Base-by-base conservation (phyloP, 2,888 invertebrate genomes). In the Eledona agricola region DNA sequence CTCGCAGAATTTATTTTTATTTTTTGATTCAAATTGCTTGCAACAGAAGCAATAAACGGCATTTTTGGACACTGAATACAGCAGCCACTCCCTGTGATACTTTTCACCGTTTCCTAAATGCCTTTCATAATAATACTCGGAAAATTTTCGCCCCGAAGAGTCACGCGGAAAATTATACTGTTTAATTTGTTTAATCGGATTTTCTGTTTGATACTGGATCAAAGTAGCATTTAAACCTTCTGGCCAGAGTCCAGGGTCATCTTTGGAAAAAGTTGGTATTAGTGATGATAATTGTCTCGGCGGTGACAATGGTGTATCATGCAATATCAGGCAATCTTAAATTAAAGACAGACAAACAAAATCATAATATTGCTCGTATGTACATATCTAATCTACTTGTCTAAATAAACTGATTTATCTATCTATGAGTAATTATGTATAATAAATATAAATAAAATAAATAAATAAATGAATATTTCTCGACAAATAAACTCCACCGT, bases 241-340 rank as follows among this genome's bases (percentile, higher is more conserved):
- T 54, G 57, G 54, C 54, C 58, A 58, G 57, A 54, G 51, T 32
- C 35, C 58, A 51, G 58, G 51, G 45, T 58, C 57, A 53, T 54
- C 51, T 54, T 57, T 58, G 46, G 51, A 57, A 54, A 54, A 47
- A 54, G 32, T 51, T 57, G 50, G 51, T 54, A 45, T 58, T 38
- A 28, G 56, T 46, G 42, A 38, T 42, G 43, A 53, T 37, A 53
- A 47, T 11, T 10, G 5, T 47, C 28, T 37, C 47, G 34, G 25
- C 52, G 43, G 43, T 50, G 53, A 50, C 49, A 43, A 40, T 20
- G 26, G n/a, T n/a, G n/a, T n/a, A n/a, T n/a, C n/a, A n/a, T n/a
- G n/a, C n/a, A n/a, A n/a, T n/a, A n/a, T n/a, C n/a, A n/a, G n/a
- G n/a, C n/a, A n/a, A n/a, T n/a, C n/a, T n/a, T n/a, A n/a, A n/a